A percentile compares a stretch with the other conserved stretches of the same genome.
Conservation (phyloP, 2,113 vertebrate species). For the Poicephalus gulielmi region DNA sequence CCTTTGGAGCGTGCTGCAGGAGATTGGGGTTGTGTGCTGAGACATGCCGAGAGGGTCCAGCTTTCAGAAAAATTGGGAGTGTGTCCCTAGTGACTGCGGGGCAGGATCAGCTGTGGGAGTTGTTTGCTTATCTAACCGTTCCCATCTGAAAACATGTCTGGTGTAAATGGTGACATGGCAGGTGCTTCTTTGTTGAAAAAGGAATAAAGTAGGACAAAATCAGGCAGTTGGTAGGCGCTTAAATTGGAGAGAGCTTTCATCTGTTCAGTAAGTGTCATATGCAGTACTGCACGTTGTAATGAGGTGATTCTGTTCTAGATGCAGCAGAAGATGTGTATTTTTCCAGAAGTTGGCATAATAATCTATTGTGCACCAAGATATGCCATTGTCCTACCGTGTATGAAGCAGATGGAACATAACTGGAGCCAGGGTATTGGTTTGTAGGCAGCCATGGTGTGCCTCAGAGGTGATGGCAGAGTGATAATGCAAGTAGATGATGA, state of each 20-base stretch:
- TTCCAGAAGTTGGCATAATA: background rate
- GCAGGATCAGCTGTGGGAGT: background rate
- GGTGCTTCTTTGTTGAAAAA: background rate
- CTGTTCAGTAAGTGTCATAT: background rate
- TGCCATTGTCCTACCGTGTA: fast-evolving
- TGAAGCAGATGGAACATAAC: background rate
- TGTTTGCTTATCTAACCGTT: background rate
- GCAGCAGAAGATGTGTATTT: background rate
- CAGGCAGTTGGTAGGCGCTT: background rate
- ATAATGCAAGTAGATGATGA: background rate
- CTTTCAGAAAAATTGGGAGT: background rate
- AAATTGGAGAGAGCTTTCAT: background rate
- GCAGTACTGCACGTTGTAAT: fast-evolving
- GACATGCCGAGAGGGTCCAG: background rate
- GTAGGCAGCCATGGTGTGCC: background rate
- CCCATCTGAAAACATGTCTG: background rate
- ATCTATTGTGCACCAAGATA: background rate
- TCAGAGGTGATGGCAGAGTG: background rate
- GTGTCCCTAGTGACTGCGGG: background rate
- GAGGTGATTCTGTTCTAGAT: background rate
- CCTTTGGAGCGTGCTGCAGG: background rate
- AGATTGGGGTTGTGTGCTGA: background rate
- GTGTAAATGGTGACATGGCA: background rate
- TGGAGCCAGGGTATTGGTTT: background rate
- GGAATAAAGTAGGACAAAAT: background rate